Evolutionary conservation across 2,888 invertebrate species (phyloP).

Genomic region (Mythimna ferrago): DNA sequence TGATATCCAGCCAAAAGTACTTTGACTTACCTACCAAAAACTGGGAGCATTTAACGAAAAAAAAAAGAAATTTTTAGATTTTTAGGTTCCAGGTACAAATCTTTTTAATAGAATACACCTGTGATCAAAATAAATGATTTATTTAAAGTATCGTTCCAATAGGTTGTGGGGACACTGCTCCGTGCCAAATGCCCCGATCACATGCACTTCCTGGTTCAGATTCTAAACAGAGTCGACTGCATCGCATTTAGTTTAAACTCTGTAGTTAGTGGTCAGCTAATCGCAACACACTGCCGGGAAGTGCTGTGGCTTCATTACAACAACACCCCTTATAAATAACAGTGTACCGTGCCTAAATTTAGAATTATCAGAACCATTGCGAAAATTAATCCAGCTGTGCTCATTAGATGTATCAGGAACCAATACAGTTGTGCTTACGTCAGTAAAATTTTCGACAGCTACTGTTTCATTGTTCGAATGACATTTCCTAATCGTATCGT

Average conservation of each 20-base stretch:
- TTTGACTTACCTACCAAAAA: no score
- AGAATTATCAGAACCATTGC: constrained; percentile 75
- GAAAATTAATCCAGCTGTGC: constrained; percentile 70
- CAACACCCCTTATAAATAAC: constrained; percentile 75
- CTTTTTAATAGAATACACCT: background rate
- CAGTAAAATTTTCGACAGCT: constrained; percentile 66
- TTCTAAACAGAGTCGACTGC: constrained; percentile 67
- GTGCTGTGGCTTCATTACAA: constrained; percentile 71
- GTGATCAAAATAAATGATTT: constrained; percentile 56
- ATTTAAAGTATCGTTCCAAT: constrained; percentile 67
- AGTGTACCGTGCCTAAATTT: constrained; percentile 77
- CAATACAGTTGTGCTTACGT: constrained; percentile 59
- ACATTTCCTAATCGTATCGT: constrained; percentile 76
- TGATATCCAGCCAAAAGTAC: no score
- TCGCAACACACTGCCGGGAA: constrained; percentile 72
- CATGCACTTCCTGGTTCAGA: constrained; percentile 78
- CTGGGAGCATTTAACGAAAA: no score
- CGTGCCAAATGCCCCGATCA: constrained; percentile 77
- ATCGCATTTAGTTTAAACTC: constrained; percentile 72
- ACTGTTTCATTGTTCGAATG: constrained; percentile 73
- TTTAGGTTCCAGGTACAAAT: no score
- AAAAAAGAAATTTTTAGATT: no score
- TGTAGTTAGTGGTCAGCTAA: constrained; percentile 71
- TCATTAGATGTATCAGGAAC: constrained; percentile 26
- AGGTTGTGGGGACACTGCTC: constrained; percentile 74